A percentile compares a stretch with the other conserved stretches of the same genome.
These are phyloP conservation scores for Trichechus manatus DNA, from an alignment of 2,113 vertebrate genomes.

Conservation along the genomic window DNA sequence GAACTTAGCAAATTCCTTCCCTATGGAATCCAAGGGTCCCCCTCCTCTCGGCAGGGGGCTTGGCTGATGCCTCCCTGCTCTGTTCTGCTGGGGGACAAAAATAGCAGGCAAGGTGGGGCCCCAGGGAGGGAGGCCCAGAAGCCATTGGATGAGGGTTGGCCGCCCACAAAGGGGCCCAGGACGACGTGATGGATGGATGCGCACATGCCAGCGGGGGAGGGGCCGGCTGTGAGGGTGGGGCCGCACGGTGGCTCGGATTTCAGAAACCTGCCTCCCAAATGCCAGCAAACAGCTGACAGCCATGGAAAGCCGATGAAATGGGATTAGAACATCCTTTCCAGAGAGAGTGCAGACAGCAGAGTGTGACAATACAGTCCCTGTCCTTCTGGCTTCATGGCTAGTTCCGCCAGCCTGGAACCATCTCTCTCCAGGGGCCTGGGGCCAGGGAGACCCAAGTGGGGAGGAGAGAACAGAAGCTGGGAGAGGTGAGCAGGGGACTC, in stretches of 20 bases:
- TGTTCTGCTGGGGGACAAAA: slow-evolving; percentile 59
- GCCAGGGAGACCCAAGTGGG: neutral
- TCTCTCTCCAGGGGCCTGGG: slow-evolving; percentile 53
- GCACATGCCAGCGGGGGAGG: neutral
- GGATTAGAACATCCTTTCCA: slow-evolving; percentile 80
- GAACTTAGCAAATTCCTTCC: neutral
- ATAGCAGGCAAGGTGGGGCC: slow-evolving; percentile 73
- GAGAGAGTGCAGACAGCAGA: slow-evolving; percentile 42
- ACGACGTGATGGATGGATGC: slow-evolving; percentile 52
- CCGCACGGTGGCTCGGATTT: neutral
- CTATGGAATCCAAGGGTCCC: neutral
- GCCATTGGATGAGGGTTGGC: slow-evolving; percentile 61
- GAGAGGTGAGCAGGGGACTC: neutral
- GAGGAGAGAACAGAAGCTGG: neutral
- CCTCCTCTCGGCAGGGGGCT: neutral
- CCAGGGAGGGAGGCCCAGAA: slow-evolving; percentile 29
- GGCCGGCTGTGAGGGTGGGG: neutral
- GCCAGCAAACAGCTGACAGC: slow-evolving; percentile 78
- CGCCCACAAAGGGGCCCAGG: slow-evolving; percentile 48
- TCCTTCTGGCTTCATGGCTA: neutral
- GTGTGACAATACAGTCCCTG: slow-evolving; percentile 64
- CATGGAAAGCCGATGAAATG: slow-evolving; percentile 69
- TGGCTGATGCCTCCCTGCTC: slow-evolving; percentile 14
- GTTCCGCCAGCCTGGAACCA: slow-evolving; percentile 48
- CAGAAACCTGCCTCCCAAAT: slow-evolving; percentile 63